Conservation (phyloP, 1,140 invertebrate genomes). For the Drosophila athabasca region DNA sequence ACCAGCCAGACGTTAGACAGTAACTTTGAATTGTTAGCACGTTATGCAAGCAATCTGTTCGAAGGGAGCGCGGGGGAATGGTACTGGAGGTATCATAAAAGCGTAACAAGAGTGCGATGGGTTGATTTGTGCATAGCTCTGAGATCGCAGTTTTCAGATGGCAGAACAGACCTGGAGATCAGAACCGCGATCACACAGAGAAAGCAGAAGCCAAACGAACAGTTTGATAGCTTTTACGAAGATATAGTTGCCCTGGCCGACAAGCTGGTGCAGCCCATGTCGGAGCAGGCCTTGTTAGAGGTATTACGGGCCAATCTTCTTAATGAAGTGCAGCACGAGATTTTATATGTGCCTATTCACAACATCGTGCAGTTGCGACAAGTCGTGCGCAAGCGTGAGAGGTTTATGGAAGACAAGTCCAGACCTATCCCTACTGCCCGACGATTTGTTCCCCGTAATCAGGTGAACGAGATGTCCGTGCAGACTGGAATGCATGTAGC, state of each 20-base stretch:
- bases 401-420: neutral
- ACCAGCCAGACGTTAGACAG: constrained; percentile 12
- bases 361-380: neutral
- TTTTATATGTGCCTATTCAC: no score
- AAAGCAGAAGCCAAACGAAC: constrained; percentile 10
- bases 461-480: no score
- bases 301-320: no score
- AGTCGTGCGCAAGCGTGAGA: constrained; percentile 4
- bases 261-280: no score
- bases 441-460: no score
- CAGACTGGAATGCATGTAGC: no score
- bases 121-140: constrained; percentile 1
- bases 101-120: constrained; percentile 9
- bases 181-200: neutral
- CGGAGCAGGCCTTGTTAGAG: no score
- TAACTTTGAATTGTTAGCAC: constrained; percentile 7
- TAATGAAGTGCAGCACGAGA: no score
- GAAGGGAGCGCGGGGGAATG: constrained; percentile 13
- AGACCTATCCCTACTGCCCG: no score
- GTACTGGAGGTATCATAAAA: constrained; percentile 23
- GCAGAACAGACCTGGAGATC: constrained; percentile 13
- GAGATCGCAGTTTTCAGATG: constrained; percentile 17
- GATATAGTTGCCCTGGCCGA: no score
- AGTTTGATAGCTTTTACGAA: constrained; percentile 7
- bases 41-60: constrained; percentile 4